Evolutionary conservation across 1,140 invertebrate species (phyloP).

Genomic region (Achroia grisella): DNA sequence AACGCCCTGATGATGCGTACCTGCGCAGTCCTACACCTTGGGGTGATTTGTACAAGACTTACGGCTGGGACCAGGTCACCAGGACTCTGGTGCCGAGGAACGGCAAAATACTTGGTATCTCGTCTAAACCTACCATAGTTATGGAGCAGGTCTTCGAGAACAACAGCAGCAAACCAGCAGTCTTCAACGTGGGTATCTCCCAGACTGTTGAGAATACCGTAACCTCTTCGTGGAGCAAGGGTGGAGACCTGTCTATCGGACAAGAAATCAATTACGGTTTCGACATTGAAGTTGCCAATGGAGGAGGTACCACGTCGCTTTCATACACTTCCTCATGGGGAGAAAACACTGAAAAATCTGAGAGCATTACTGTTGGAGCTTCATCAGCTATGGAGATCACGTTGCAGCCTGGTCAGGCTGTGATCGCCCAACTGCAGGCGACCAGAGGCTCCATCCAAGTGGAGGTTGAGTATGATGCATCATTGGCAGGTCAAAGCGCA

Average conservation of each 20-base stretch:
- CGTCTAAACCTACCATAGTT: constrained; percentile 5
- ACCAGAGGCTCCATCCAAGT: background rate
- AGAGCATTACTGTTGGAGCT: background rate
- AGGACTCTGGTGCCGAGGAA: constrained; percentile 9
- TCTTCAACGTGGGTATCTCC: constrained; percentile 5
- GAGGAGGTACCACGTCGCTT: background rate
- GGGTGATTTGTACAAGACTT: constrained; percentile 19
- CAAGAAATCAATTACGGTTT: constrained; percentile 11
- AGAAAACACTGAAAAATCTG: background rate
- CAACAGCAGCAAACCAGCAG: constrained; percentile 1
- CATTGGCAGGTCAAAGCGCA: background rate
- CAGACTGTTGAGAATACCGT: constrained; percentile 10
- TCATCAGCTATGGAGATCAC: background rate
- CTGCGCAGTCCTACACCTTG: constrained; percentile 19
- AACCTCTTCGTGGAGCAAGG: constrained; percentile 7
- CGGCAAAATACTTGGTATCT: constrained; percentile 8
- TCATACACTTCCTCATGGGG: background rate
- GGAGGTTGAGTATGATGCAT: background rate
- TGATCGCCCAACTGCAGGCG: background rate
- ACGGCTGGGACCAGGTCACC: constrained; percentile 16
- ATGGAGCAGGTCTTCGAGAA: constrained; percentile 9
- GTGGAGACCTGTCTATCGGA: constrained; percentile 1
- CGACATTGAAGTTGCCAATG: background rate
- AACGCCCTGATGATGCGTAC: constrained; percentile 13
- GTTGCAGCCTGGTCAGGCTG: background rate